Evolutionary conservation across 1,140 invertebrate species (phyloP).

Genomic region (Coelopa frigida): DNA sequence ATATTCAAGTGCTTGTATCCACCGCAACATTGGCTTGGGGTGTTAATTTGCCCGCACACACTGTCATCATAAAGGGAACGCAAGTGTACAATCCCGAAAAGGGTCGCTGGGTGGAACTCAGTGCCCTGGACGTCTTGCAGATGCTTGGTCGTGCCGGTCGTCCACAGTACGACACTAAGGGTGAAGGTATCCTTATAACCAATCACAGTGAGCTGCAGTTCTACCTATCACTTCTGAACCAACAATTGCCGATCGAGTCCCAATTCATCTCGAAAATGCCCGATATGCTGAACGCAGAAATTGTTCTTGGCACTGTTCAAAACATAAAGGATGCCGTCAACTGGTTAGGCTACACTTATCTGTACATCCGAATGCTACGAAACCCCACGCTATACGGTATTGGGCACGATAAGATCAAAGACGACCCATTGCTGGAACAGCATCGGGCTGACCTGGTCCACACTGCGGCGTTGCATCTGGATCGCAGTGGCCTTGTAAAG

Average conservation of each 20-base stretch:
- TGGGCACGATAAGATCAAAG: constrained; percentile 66
- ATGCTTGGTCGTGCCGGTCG: constrained; percentile 97
- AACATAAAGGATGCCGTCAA: constrained; percentile 90
- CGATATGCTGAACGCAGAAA: constrained; percentile 97
- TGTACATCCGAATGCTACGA: constrained; percentile 87
- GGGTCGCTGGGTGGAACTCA: constrained; percentile 95
- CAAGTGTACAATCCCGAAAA: constrained; percentile 99
- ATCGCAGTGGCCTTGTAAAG: constrained; percentile 86
- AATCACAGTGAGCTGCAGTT: constrained; percentile 98
- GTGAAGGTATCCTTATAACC: constrained; percentile 97
- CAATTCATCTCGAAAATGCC: constrained; percentile 79
- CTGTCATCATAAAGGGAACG: constrained; percentile 99
- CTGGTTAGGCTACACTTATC: constrained; percentile 95
- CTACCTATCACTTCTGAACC: constrained; percentile 95
- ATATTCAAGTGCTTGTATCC: constrained; percentile 96
- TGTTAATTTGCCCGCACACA: constrained; percentile 98
- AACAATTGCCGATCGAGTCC: constrained; percentile 87
- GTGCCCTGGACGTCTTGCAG: constrained; percentile 93
- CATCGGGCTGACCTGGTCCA: constrained; percentile 94
- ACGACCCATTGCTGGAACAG: constrained; percentile 79
- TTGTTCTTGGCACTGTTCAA: constrained; percentile 93
- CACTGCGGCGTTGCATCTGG: constrained; percentile 85
- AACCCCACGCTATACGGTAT: constrained; percentile 87
- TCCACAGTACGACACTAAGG: constrained; percentile 98
- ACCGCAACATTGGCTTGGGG: constrained; percentile 99